Evolutionary conservation across 2,888 invertebrate genomes (phyloP), one percentile per base, ranked within the genome.

Genomic region (Drosophila sordidula): DNA sequence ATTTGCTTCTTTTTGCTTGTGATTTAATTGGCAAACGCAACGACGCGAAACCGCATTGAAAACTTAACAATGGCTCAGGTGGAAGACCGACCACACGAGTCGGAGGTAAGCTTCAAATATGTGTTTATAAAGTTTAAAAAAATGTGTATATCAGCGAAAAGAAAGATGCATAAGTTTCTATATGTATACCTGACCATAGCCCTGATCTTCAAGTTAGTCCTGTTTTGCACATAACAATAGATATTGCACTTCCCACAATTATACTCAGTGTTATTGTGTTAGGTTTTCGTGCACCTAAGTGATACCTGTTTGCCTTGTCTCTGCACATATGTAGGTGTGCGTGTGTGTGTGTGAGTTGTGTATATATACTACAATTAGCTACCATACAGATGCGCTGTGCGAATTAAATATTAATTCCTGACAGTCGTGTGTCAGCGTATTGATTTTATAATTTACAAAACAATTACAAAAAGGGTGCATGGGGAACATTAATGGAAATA

Each of bases 11-110:
- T 34, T 12, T 34, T 12, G 34, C 12, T 34, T 12, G 4, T 12
- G 34, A 4, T 34, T 34, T 34, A 25, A 42, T 59, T 50, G 25
- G 16, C 29, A 59, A 54, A 45, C 42, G 62, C 75, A 84, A 26
- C 69, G 57, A 73, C 49, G 75, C 72, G 87, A 75, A 83, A 89
- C 84, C 66, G 61, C 54, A 59, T 62, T 34, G 45, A 49, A 65
- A 64, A 51, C 54, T 34, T 66, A 41, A 74, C 72, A 68, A 90
- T 90, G 91, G 87, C 90, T 44, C 87, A 88, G 71, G 71, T 75
- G 42, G 80, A 72, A 39, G 85, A 85, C 26, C 74, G 82, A 22
- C 64, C 70, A 16, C 87, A 82, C 65, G 90, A 89, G 46, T 74
- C 84, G 4, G 92, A 91, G 87, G 91, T 83, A 84, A 79, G 81